A percentile compares a stretch with the other conserved stretches of the same genome.
Conservation (phyloP, 1,140 invertebrate species). For the Megathymus violae region DNA sequence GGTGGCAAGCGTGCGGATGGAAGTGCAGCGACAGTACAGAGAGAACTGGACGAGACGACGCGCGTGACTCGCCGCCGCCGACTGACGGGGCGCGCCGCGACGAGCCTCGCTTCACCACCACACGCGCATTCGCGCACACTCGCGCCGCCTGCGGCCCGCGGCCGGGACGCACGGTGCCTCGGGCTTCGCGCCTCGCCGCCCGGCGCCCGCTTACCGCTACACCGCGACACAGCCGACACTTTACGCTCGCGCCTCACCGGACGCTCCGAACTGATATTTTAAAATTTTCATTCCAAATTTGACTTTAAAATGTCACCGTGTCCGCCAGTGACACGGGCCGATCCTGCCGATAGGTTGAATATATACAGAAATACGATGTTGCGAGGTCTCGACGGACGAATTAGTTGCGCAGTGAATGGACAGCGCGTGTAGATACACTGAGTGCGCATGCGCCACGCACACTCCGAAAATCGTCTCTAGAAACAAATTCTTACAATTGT, state of each 20-base stretch:
- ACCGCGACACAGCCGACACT: too few relatives aligned
- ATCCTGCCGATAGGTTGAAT: constrained; percentile 55
- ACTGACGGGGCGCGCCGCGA: too few relatives aligned
- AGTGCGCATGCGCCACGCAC: constrained; percentile 75
- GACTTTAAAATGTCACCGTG: constrained; percentile 74
- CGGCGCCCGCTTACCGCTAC: too few relatives aligned
- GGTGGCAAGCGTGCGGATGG: too few relatives aligned
- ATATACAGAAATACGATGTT: constrained; percentile 63
- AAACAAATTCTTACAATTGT: constrained; percentile 48
- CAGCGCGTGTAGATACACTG: constrained; percentile 61
- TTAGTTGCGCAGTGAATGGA: constrained; percentile 77
- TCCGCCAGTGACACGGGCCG: constrained; percentile 54
- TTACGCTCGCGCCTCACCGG: constrained; percentile 53
- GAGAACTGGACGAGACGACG: too few relatives aligned
- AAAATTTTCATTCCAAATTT: constrained; percentile 55
- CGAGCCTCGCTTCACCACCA: too few relatives aligned
- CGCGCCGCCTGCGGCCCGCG: too few relatives aligned
- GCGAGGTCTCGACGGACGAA: constrained; percentile 50
- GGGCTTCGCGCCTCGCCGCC: too few relatives aligned
- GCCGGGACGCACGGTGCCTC: too few relatives aligned
- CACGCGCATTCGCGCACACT: too few relatives aligned
- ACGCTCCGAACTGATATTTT: constrained; percentile 65
- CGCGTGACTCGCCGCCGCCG: too few relatives aligned
- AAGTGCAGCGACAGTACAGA: too few relatives aligned
- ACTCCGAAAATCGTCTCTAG: constrained; percentile 49